phyloP scores from a whole-genome alignment of 2,888 invertebrate species.

The Nemapogon koenigi region DNA sequence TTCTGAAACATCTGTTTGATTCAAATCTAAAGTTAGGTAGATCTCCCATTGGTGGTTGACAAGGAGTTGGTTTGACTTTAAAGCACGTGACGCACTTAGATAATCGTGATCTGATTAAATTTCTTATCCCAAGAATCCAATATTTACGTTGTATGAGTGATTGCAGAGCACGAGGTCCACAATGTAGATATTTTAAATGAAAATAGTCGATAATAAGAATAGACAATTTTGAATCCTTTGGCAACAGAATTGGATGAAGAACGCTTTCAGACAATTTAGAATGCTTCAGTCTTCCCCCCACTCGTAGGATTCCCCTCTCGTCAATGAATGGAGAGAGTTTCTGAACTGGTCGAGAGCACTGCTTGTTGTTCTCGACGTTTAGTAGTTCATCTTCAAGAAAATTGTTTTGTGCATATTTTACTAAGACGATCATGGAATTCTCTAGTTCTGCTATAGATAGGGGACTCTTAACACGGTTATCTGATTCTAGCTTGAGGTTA shows the following conservation, averaged over 20 bases:
- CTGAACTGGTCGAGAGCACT: neutral
- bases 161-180: slow-evolving; percentile 8
- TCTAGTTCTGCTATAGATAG: slow-evolving; percentile 1
- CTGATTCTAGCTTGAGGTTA: neutral
- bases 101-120: slow-evolving; percentile 5
- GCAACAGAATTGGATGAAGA: slow-evolving; percentile 5
- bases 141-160: slow-evolving; percentile 6
- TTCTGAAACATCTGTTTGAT: slow-evolving; percentile 11
- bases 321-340: slow-evolving; percentile 5
- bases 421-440: neutral
- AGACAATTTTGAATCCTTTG: neutral
- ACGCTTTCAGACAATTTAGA: neutral
- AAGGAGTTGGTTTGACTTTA: slow-evolving; percentile 6
- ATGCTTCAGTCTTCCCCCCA: slow-evolving; percentile 6
- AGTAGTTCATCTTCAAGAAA: neutral
- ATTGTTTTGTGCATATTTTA: neutral
- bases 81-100: slow-evolving; percentile 9
- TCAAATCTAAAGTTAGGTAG: slow-evolving; percentile 13
- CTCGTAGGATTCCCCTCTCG: neutral
- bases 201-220: slow-evolving; percentile 4
- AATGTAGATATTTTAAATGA: slow-evolving; percentile 8
- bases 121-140: slow-evolving; percentile 8
- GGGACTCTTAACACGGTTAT: neutral
- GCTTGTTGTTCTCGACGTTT: neutral
- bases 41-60: slow-evolving; percentile 14